Evolutionary conservation across 2,113 vertebrate species (phyloP).

Genomic region (Labeo rohita): DNA sequence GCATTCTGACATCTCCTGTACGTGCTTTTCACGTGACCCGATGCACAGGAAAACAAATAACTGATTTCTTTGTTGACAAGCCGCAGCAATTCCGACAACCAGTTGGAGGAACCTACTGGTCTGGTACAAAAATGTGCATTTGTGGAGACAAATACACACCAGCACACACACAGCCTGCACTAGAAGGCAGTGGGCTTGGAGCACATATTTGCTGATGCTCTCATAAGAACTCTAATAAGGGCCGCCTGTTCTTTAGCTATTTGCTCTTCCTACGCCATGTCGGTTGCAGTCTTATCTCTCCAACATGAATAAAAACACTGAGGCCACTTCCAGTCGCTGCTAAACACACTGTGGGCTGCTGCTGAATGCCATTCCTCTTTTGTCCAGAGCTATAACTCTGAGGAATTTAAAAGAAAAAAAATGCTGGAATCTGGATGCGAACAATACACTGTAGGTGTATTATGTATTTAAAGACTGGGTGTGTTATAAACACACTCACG

Average conservation of each 20-base stretch:
- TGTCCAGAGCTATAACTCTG: constrained; percentile 55
- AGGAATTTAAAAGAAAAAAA: constrained; percentile 52
- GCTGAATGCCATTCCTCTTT: constrained; percentile 55
- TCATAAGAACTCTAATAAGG: constrained; percentile 66
- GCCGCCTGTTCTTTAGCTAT: constrained; percentile 71
- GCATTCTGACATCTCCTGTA: not conserved
- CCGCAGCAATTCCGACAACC: not conserved
- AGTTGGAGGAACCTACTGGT: not conserved
- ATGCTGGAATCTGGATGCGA: constrained; percentile 29
- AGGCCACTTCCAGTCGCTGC: constrained; percentile 66
- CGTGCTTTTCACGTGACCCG: not conserved
- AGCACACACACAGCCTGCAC: constrained; percentile 75
- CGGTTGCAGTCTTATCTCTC: constrained; percentile 71
- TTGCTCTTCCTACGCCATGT: constrained; percentile 71
- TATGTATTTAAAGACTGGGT: constrained; percentile 55
- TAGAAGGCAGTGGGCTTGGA: constrained; percentile 79
- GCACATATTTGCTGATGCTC: constrained; percentile 77
- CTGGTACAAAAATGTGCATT: constrained; percentile 16
- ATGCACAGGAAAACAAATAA: constrained; percentile 21
- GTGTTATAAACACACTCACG: constrained; percentile 50
- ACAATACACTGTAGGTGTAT: constrained; percentile 55
- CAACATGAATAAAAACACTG: constrained; percentile 74
- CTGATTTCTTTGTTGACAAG: constrained; percentile 6
- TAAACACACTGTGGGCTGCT: constrained; percentile 55
- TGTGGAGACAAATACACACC: constrained; percentile 3